Evolutionary conservation across 2,888 invertebrate genomes (phyloP).

Genomic region (Eupsilia transversa): DNA sequence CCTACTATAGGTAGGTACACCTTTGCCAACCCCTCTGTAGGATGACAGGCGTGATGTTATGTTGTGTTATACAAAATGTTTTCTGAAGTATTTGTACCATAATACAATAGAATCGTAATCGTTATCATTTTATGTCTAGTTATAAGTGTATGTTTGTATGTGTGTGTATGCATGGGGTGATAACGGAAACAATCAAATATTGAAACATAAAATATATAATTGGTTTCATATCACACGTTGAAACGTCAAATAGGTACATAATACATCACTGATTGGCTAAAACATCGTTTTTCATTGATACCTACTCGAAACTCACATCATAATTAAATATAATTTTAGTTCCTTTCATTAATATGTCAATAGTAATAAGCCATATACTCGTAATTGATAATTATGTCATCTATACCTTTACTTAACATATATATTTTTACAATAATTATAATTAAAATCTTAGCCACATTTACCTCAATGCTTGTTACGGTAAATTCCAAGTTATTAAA

Average conservation of each 20-base stretch:
- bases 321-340: neutral
- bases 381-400: neutral
- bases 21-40: neutral
- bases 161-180: neutral
- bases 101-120: neutral
- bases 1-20: neutral
- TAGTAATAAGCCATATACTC: too few relatives aligned
- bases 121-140: neutral
- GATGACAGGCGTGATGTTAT: neutral
- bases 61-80: neutral
- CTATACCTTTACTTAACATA: too few relatives aligned
- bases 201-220: neutral
- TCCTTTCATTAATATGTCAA: neutral
- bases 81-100: conserved; percentile 12
- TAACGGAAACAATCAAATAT: conserved; percentile 10
- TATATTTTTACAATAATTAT: neutral
- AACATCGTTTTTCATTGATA: neutral
- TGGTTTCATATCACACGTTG: neutral
- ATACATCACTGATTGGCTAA: neutral
- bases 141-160: neutral
- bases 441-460: neutral
- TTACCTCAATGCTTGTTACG: neutral
- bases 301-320: neutral
- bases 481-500: conserved; percentile 11
- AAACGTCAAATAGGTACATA: neutral